A percentile compares a stretch with the other conserved stretches of the same genome.
These are phyloP conservation scores for Percina caprodes DNA, from an alignment of 2,113 vertebrate species.

Conservation along the genomic window DNA sequence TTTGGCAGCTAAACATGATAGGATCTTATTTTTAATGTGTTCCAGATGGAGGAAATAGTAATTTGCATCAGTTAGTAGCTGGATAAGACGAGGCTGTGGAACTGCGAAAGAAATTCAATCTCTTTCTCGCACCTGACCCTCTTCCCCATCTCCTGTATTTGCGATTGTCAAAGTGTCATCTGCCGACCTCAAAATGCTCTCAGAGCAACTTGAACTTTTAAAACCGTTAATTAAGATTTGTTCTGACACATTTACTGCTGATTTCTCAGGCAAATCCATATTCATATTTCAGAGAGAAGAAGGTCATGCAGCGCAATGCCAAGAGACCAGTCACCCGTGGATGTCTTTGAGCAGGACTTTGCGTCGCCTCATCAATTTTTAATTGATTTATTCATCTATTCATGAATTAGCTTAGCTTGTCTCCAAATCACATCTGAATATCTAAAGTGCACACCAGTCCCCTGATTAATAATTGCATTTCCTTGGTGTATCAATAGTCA, in stretches of 20 bases:
- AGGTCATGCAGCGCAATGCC: slow-evolving; percentile 48
- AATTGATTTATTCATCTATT: slow-evolving; percentile 73
- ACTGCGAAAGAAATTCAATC: slow-evolving; percentile 27
- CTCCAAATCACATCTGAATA: slow-evolving; percentile 47
- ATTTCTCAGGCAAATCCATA: slow-evolving; percentile 63
- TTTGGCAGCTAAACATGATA: slow-evolving; percentile 58
- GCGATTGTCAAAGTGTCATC: slow-evolving; percentile 25
- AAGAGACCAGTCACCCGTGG: slow-evolving; percentile 49
- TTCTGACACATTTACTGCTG: slow-evolving; percentile 21
- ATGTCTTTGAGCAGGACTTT: slow-evolving; percentile 50
- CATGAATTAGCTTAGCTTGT: slow-evolving; percentile 55
- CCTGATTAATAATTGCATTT: slow-evolving; percentile 27
- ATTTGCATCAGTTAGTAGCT: slow-evolving; percentile 55
- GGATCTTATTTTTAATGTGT: slow-evolving; percentile 44
- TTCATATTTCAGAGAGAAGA: slow-evolving; percentile 52
- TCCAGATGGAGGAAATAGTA: slow-evolving; percentile 50
- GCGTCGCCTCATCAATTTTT: slow-evolving; percentile 50
- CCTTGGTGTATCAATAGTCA: slow-evolving; percentile 27
- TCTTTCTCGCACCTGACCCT: background rate
- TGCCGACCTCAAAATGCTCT: slow-evolving; percentile 21
- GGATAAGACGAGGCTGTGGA: slow-evolving; percentile 31
- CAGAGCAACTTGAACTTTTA: slow-evolving; percentile 51
- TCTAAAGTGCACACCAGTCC: slow-evolving; percentile 41
- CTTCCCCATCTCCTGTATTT: background rate
- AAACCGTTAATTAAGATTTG: slow-evolving; percentile 61